phyloP scores from a whole-genome alignment of 2,113 vertebrate genomes.

The Prochilodus magdalenae region DNA sequence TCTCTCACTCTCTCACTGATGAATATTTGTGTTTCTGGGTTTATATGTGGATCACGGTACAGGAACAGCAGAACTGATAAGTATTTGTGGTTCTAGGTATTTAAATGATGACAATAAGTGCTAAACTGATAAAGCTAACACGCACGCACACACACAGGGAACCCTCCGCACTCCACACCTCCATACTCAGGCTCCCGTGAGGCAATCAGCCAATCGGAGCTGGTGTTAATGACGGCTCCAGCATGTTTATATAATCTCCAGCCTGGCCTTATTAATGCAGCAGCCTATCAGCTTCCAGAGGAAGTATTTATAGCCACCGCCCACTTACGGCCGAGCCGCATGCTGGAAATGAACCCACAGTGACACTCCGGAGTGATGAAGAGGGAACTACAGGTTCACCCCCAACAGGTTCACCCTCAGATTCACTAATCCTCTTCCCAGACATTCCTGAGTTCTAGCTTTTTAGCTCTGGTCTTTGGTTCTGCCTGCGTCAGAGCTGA shows the following conservation, averaged over 20 bases:
- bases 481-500: too few species aligned
- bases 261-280: slow-evolving; percentile 50
- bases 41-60: too few species aligned
- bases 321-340: slow-evolving; percentile 44
- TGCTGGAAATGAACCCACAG: slow-evolving; percentile 11
- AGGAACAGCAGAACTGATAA: too few species aligned
- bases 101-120: too few species aligned
- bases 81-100: too few species aligned
- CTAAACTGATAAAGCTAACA: neutral
- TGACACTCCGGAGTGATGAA: slow-evolving; percentile 6
- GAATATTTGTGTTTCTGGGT: too few species aligned
- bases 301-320: slow-evolving; percentile 54
- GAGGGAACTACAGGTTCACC: too few species aligned
- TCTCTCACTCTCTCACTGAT: too few species aligned
- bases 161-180: slow-evolving; percentile 61
- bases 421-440: too few species aligned
- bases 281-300: slow-evolving; percentile 24
- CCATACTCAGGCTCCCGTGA: slow-evolving; percentile 43
- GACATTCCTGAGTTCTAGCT: too few species aligned
- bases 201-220: slow-evolving; percentile 41
- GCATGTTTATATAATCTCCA: slow-evolving; percentile 50
- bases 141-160: slow-evolving; percentile 49
- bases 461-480: too few species aligned
- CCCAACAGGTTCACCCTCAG: too few species aligned
- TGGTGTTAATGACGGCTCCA: slow-evolving; percentile 32